Evolutionary conservation across 2,888 invertebrate species (phyloP), one percentile per base, ranked within the genome.

Genomic region (Eupithecia inturbata): DNA sequence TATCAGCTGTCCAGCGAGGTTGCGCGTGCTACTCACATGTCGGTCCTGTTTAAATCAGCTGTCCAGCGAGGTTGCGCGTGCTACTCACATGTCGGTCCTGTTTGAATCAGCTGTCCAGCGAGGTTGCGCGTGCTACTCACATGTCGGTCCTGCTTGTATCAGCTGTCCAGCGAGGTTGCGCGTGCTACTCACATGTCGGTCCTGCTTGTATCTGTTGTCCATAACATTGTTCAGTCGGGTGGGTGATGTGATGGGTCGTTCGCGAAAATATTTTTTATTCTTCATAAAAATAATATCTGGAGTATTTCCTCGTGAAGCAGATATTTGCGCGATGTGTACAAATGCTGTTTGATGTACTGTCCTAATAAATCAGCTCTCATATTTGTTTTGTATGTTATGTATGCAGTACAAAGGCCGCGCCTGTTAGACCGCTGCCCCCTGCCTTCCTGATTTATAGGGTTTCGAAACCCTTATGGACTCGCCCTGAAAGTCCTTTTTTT

Each of bases 271-370:
- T 45, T 53, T 49, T 53, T 22, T 53, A 53, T 53, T 53, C 53
- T 10, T 53, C 53, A 22, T 22, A 49, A 22, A 45, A 53, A 22
- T 53, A 53, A 53, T 53, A 53, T 53, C 53, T 53, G 53, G 53
- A 53, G 22, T 22, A 53, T 53, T 53, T 53, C 53, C 53, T 22
- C 53, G 53, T 22, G 53, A 22, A 53, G 22, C 53, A 53, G 53
- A 53, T 53, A 22, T 41, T 72, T 67, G 53, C 67, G 67, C 33
- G 28, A 62, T 22, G 26, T 53, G 53, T 22, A 53, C 53, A 53
- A 10, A 53, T 53, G 22, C 10, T 53, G 53, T 53, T 53, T 53
- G 22, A 53, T 53, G 53, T 53, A 53, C 7, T 45, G 45, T 45
- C 45, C 53, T 53, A 53, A 53, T 53, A 53, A 53, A 53, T 53